Conservation (phyloP, 2,113 vertebrate genomes). For the Apodemus sylvaticus region DNA sequence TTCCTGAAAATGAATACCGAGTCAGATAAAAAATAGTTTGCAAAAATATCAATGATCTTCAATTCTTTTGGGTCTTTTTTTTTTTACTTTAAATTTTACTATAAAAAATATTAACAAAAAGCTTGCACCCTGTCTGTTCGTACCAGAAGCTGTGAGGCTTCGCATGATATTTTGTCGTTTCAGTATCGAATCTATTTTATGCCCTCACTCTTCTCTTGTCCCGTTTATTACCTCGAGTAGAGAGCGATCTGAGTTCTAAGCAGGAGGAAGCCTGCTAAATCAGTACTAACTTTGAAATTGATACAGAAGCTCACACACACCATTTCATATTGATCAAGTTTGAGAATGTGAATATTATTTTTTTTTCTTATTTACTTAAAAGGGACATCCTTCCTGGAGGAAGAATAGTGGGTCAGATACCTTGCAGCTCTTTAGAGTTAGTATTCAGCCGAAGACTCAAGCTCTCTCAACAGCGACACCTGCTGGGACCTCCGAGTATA, state of each 20-base stretch:
- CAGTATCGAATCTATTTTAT: too few species aligned
- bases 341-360: neutral
- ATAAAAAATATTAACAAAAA: neutral
- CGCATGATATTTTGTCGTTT: neutral
- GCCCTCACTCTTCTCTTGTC: neutral
- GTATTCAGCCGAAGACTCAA: neutral
- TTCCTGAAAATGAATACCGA: neutral
- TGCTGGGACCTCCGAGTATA: neutral
- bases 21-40: neutral
- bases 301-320: neutral
- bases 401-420: neutral
- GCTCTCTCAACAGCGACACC: slow-evolving; percentile 60
- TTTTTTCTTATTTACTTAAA: neutral
- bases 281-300: neutral
- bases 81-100: neutral
- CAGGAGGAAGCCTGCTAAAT: neutral
- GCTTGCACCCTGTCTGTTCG: neutral
- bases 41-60: neutral
- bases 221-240: neutral
- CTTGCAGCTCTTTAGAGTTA: neutral
- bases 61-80: neutral
- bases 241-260: neutral
- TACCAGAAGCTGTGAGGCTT: neutral
- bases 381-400: neutral
- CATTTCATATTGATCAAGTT: neutral